A percentile compares a stretch with the other conserved stretches of the same genome.
Evolutionary conservation across 2,113 vertebrate species (phyloP).

Genomic region (Tamias sibiricus): DNA sequence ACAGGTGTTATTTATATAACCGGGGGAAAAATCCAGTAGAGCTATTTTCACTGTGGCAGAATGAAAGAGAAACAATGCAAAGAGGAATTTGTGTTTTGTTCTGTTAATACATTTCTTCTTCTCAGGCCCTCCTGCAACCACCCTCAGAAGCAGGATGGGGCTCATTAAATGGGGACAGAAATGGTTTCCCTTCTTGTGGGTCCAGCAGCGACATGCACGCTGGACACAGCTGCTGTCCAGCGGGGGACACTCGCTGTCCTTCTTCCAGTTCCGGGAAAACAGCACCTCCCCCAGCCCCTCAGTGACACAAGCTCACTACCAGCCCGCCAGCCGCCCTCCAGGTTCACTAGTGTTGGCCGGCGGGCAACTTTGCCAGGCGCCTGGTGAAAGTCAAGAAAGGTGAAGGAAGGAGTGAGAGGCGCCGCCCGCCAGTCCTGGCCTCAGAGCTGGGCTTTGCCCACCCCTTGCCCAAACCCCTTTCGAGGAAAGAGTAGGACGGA

Average conservation of each 20-base stretch:
- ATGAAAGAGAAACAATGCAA: not conserved
- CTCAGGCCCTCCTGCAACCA: not conserved
- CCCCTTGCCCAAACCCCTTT: not conserved
- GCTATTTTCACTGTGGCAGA: not conserved
- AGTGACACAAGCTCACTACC: not conserved
- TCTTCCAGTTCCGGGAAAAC: not conserved
- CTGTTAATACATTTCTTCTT: not conserved
- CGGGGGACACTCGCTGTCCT: fast-evolving
- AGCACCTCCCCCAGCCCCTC: too few species aligned
- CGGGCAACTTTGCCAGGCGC: not conserved
- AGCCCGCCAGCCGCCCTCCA: not conserved
- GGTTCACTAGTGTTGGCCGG: not conserved
- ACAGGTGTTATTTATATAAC: slow-evolving; percentile 39
- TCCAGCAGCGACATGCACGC: too few species aligned
- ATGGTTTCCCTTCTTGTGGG: not conserved
- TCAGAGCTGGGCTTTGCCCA: not conserved
- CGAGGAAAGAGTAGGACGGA: not conserved
- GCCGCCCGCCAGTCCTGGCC: not conserved
- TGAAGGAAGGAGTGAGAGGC: not conserved
- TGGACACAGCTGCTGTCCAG: fast-evolving
- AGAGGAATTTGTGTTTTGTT: not conserved
- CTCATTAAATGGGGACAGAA: not conserved
- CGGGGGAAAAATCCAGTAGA: not conserved
- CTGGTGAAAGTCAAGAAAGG: not conserved
- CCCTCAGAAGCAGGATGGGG: not conserved